Evolutionary conservation across 1,140 invertebrate species (phyloP), one percentile per base, ranked within the genome.

Genomic region (Drosophila saltans): DNA sequence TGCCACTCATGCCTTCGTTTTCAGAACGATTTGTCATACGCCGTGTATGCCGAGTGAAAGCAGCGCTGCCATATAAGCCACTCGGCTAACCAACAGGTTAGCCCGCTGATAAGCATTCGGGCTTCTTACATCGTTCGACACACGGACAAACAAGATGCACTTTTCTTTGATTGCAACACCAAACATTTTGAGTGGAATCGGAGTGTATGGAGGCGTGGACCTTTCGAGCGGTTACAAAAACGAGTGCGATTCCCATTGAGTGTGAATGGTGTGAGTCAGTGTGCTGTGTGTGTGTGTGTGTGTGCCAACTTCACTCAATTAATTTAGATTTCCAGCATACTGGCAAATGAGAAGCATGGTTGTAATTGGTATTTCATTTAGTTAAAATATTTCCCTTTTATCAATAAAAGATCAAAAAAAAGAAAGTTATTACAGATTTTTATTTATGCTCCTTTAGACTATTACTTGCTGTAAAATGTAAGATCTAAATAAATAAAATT

Each of bases 51-150:
- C 56, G 72, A 57, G 11, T 36, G 52, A 11, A 36, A 41, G 57
- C 65, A 24, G 21, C 52, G 62, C 16, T 62, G 56, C 39, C 64
- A 24, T 16, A 26, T 26, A 52, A 52, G 58, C 68, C 52, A 56
- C 61, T 26, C 43, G 41, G 69, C 75, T 72, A 81, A 77, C 83
- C 84, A 89, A 88, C 83, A 88, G 83, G 83, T 86, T 86, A 83
- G 62, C 33, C 65, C 55, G 66, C 83, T 86, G 83, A 86, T 86
- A 86, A 86, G 83, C 63, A 43, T 63, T 80, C 84, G 83, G 71
- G 72, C 48, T 30, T 63, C 21, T 8, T 43, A 56, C 68, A 69
- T 33, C 62, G 39, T 59, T 58, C 62, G 52, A 8, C 72, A 30
- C 58, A 63, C 33, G 10, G n/a, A 41, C 63, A 56, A 48, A 33